Base-by-base conservation (phyloP, 2,113 vertebrate genomes). In the Myiozetetes cayanensis region DNA sequence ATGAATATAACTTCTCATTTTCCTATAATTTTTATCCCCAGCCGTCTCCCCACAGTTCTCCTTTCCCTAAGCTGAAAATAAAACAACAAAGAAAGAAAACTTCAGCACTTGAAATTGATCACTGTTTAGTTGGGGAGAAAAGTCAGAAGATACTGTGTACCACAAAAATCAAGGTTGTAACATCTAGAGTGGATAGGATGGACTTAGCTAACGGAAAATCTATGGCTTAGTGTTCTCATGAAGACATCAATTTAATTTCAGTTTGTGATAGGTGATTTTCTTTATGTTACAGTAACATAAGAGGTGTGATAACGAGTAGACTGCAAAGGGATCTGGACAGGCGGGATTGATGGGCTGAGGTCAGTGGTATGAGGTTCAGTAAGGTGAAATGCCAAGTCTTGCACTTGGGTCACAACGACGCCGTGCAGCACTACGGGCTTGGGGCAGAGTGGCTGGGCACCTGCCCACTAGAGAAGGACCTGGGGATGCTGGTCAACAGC, bases 41-140 rank as follows among this genome's bases (percentile, higher is more conserved):
- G 11, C 17, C 12, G 4, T 28, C 25, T 62, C 41, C 59, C 25
- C 59, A 41, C 10, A 20, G 59, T 62, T 87, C 6, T 75, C 30
- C 30, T 79, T 79, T 47, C 7, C 33, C 12, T 30, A 84, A 55
- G 1, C 0, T 39, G 7, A 6, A 62, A 47, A 39, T 12, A 46
- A 62, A n/a, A 14, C 20, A 25, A 39, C 47, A 24, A 7, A 4
- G 19, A 27, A 4, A 9, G 37, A 41, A 37, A 33, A 21, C 10
- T 58, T 58, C 31, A 63, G 24, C 19, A 65, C 12, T 70, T 83
- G 49, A 28, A 65, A 83, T 73, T 10, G 33, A 68, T 56, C 27
- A n/a, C 16, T 53, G 4, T 70, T 67, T 59, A 56, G 14, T 12
- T n/a, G 49, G 5, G 7, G 1, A 2, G 1, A 1, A 16, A 30